phyloP scores from a whole-genome alignment of 2,888 invertebrate species.

The Aelia acuminata region DNA sequence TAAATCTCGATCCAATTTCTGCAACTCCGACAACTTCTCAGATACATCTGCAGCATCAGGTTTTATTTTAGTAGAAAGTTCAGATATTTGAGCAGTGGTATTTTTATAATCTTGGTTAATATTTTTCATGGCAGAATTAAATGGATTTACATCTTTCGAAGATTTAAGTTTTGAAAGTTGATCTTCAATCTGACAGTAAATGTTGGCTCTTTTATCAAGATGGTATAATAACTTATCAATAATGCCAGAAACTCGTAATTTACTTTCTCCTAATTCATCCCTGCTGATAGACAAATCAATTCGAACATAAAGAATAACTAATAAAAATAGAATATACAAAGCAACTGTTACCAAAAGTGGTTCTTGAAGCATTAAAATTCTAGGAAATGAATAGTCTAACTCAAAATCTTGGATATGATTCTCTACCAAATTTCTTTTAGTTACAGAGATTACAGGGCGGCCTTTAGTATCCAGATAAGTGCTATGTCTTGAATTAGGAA shows the following conservation, averaged over 20 bases:
- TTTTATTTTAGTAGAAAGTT: conserved; percentile 73
- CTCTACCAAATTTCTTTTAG: conserved; percentile 90
- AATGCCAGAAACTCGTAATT: conserved; percentile 70
- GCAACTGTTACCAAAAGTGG: conserved; percentile 91
- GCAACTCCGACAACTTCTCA: conserved; percentile 76
- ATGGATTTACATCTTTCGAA: conserved; percentile 73
- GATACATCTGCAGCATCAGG: conserved; percentile 74
- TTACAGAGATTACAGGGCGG: conserved; percentile 87
- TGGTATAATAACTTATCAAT: conserved; percentile 74
- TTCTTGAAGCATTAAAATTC: conserved; percentile 90
- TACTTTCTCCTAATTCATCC: conserved; percentile 73
- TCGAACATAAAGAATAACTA: conserved; percentile 94
- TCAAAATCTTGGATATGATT: conserved; percentile 97
- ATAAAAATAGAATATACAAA: conserved; percentile 89
- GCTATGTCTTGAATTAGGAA: conserved; percentile 83
- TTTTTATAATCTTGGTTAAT: conserved; percentile 75
- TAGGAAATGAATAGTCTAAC: conserved; percentile 86
- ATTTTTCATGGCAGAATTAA: conserved; percentile 72
- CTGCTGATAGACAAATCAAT: conserved; percentile 91
- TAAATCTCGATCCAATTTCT: conserved; percentile 73
- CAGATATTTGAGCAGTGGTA: conserved; percentile 72
- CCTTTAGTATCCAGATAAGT: conserved; percentile 97
- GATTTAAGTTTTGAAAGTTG: conserved; percentile 75
- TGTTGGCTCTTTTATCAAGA: conserved; percentile 74
- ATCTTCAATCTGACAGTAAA: conserved; percentile 76